Evolutionary conservation across 2,888 invertebrate genomes (phyloP), one percentile per base, ranked within the genome.

Genomic region (Tridacna gigas): DNA sequence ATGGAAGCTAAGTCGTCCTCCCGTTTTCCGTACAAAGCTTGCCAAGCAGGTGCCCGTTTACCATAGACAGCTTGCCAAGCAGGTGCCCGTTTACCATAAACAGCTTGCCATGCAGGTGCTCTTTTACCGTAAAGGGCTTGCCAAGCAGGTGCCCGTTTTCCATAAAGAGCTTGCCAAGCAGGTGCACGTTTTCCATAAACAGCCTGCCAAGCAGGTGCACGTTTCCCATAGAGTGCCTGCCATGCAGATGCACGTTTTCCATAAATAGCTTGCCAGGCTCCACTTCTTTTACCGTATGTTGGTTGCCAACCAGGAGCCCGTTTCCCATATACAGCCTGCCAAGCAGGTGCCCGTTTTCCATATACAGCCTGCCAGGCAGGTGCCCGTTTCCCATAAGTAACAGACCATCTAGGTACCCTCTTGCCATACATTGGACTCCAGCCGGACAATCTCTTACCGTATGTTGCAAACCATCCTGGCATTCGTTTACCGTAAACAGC

Each of bases 91-190:
- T 78, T 78, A n/a, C 78, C 78, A 37, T 78, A 78, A 12, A n/a
- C 25, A 15, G 69, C 78, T 20, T n/a, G 47, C 78, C 78, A 28
- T 28, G 66, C 69, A 0, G 84, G 75, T 15, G 69, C 48, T 47
- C 85, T 66, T 74, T 85, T 85, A 1, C 85, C 85, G 66, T 85
- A 85, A 1, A 71, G 75, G 3, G 77, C 80, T 25, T 51, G 15
- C 85, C 85, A 85, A 0, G 77, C 77, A 0, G 82, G 82, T 5
- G 79, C 77, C 0, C 84, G 82, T 75, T 86, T 86, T 18, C 82
- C 85, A 26, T 85, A 82, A 0, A 67, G 74, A 22, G 77, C 85
- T 11, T 28, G 13, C 85, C 85, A 85, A 7, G 67, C 80, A 0
- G 82, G 82, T 20, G 80, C 69, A 0, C 85, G 85, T 65, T 85